Percentiles rank a stretch among this genome's conserved stretches.
phyloP scores from a whole-genome alignment of 2,113 vertebrate species.

The Vireo altiloquus region DNA sequence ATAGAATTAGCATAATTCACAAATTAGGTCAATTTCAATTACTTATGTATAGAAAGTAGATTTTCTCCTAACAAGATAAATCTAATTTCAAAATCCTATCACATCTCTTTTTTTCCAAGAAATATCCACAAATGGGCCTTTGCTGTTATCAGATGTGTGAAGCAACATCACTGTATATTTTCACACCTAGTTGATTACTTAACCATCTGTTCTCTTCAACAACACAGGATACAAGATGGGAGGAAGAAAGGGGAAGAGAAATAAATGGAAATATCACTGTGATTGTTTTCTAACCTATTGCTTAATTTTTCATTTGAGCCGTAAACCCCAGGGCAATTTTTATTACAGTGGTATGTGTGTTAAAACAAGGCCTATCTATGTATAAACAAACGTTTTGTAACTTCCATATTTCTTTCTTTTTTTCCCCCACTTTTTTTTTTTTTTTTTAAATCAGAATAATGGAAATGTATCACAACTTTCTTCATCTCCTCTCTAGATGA shows the following conservation, averaged over 20 bases:
- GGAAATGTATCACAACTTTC: background rate
- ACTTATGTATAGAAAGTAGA: background rate
- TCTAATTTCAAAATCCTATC: background rate
- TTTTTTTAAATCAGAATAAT: background rate
- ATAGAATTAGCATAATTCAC: background rate
- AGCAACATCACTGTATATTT: conserved; percentile 26
- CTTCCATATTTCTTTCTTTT: background rate
- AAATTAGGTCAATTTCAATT: background rate
- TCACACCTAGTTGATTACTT: conserved; percentile 53
- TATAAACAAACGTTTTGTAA: background rate
- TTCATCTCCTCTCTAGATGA: background rate
- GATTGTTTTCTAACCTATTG: background rate
- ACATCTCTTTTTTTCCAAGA: background rate
- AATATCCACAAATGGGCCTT: background rate
- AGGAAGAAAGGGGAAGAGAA: background rate
- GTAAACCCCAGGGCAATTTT: background rate
- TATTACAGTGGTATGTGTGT: background rate
- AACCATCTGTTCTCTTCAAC: conserved; percentile 42
- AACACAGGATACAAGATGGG: background rate
- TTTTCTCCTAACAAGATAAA: background rate
- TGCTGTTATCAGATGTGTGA: conserved; percentile 48
- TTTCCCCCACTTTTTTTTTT: accelerated
- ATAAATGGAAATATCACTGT: background rate
- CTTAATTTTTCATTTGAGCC: conserved; percentile 27
- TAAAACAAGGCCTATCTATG: background rate